Evolutionary conservation across 2,113 vertebrate species (phyloP).

Genomic region (Myrmecobius fasciatus): DNA sequence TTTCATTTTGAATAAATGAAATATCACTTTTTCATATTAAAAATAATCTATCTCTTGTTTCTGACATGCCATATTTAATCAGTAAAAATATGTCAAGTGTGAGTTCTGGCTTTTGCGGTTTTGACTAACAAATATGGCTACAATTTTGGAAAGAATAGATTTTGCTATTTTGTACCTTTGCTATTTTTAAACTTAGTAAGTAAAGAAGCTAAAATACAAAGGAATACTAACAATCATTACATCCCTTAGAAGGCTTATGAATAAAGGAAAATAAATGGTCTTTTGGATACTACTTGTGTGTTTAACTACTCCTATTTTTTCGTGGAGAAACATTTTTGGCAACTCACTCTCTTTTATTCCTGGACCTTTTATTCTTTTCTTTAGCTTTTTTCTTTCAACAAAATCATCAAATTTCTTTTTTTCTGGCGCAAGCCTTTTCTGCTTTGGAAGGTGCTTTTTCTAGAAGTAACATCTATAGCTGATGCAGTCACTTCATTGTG

Average conservation of each 20-base stretch:
- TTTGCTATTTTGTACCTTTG: neutral
- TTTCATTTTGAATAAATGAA: neutral
- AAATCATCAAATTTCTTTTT: constrained; percentile 63
- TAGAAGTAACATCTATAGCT: constrained; percentile 52
- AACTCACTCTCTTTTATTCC: constrained; percentile 23
- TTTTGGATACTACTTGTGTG: neutral
- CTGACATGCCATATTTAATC: constrained; percentile 1
- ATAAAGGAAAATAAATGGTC: neutral
- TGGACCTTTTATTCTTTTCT: constrained; percentile 12
- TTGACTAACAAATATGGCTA: neutral
- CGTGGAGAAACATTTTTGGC: constrained; percentile 35
- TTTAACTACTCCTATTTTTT: constrained; percentile 14
- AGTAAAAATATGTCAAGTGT: neutral
- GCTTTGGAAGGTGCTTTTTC: constrained; percentile 35
- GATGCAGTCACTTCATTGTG: constrained; percentile 49
- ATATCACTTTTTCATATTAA: neutral
- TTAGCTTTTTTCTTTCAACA: constrained; percentile 39
- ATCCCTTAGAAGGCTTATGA: neutral
- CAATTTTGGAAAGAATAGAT: neutral
- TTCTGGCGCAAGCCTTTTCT: constrained; percentile 52
- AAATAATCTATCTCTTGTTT: neutral
- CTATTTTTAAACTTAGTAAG: neutral
- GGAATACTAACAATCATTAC: neutral
- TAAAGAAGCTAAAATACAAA: neutral
- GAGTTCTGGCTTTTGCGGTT: neutral